phyloP scores from a whole-genome alignment of 2,113 vertebrate genomes.

The Mesembrinibis cayennensis region DNA sequence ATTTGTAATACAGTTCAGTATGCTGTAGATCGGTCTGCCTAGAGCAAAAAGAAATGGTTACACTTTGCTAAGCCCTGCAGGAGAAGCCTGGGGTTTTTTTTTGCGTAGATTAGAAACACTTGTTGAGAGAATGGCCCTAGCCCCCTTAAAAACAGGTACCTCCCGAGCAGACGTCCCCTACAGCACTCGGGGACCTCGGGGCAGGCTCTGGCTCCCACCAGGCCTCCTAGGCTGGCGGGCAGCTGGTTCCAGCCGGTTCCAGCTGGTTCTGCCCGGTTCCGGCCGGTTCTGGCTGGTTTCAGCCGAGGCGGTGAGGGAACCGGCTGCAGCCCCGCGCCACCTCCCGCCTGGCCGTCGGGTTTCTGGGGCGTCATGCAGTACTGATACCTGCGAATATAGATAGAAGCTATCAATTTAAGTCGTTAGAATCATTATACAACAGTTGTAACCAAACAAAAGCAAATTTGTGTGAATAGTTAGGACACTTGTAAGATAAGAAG shows the following conservation, averaged over 20 bases:
- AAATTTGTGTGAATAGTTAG: too few relatives aligned
- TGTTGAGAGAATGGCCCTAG: too few relatives aligned
- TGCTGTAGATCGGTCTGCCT: not conserved
- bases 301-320: accelerated
- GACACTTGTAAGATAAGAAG: too few relatives aligned
- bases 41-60: not conserved
- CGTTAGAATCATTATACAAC: too few relatives aligned
- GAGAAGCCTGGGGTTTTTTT: not conserved
- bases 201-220: accelerated
- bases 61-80: accelerated
- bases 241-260: too few relatives aligned
- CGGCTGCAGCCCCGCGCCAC: accelerated
- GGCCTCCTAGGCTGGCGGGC: too few relatives aligned
- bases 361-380: accelerated
- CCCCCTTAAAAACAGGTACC: too few relatives aligned
- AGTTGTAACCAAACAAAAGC: too few relatives aligned
- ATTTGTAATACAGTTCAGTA: accelerated
- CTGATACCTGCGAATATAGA: too few relatives aligned
- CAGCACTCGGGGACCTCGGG: accelerated
- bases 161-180: accelerated
- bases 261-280: not conserved
- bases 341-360: accelerated
- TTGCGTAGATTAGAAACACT: accelerated
- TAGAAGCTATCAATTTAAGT: too few relatives aligned
- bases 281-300: accelerated